phyloP scores from a whole-genome alignment of 2,888 invertebrate genomes.

The Orthosia gothica region DNA sequence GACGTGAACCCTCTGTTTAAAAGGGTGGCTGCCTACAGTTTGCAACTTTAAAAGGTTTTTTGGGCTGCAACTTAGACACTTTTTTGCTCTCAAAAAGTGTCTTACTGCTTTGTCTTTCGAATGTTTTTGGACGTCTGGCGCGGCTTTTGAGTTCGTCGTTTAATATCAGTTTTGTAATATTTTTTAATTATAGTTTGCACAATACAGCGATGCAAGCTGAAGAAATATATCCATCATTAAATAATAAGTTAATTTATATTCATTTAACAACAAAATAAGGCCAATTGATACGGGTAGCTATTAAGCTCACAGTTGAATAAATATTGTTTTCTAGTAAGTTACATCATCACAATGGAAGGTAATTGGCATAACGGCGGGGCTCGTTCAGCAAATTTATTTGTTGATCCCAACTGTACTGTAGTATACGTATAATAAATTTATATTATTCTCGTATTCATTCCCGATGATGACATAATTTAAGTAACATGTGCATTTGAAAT shows the following conservation, averaged over 20 bases:
- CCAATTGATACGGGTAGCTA: constrained; percentile 15
- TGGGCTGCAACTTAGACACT: constrained; percentile 20
- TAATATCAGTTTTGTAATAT: background rate
- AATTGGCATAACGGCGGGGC: constrained; percentile 53
- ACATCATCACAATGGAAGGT: constrained; percentile 60
- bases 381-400: constrained; percentile 47
- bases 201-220: background rate
- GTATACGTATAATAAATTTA: constrained; percentile 38
- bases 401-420: constrained; percentile 35
- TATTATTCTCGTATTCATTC: constrained; percentile 42
- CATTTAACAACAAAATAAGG: constrained; percentile 5
- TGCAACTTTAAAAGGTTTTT: constrained; percentile 56
- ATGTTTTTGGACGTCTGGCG: background rate
- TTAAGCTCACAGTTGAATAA: constrained; percentile 48
- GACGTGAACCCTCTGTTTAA: constrained; percentile 54
- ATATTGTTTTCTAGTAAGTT: constrained; percentile 52
- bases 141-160: constrained; percentile 8
- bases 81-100: constrained; percentile 22
- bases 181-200: background rate
- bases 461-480: constrained; percentile 29
- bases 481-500: background rate
- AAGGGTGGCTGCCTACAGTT: constrained; percentile 57
- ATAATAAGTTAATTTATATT: background rate
- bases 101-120: constrained; percentile 12
- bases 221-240: background rate